Base-by-base conservation (phyloP, 1,140 invertebrate species). In the Cyclargus thomasi region DNA sequence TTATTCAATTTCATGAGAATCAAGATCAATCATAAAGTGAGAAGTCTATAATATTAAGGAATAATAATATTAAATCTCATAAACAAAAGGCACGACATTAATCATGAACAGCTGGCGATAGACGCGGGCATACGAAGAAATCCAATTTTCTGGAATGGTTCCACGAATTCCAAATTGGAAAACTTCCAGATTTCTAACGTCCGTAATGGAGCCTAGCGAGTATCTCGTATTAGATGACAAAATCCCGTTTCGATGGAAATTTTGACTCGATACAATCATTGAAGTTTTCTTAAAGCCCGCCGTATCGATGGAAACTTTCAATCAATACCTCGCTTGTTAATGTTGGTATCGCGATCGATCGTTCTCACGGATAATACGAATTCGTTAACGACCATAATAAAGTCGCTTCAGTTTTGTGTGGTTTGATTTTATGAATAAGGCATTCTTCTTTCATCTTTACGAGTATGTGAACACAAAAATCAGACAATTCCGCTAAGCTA, bases 121-220 rank as follows among this genome's bases (percentile, higher is more conserved):
- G 71, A 70, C 62, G 69, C 67, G 65, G 67, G 67, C 70, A 74
- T 71, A 74, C 71, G 74, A 75, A 79, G 75, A 79, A 77, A 79
- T 79, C 70, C 75, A 77, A 77, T 79, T 79, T 79, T 80, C 74
- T 76, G 66, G 69, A 80, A 80, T 78, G 73, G 69, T 74, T 71
- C 68, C 67, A 77, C 74, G 71, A 76, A 80, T 80, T 76, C 73
- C 64, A 69, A 74, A 80, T 80, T 78, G 76, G 76, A 78, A 76
- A 78, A 74, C 74, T 79, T 79, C 78, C 76, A 79, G 76, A 74
- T 78, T 77, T 79, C 73, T 76, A 77, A 75, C 68, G 71, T 73
- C 64, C 73, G 65, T 76, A 73, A 78, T 78, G 70, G 69, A 75
- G 69, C 69, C 64, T 69, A 70, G 62, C 72, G 71, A 68, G 23